A percentile compares a stretch with the other conserved stretches of the same genome.
Evolutionary conservation across 2,797 vertebrate species (phyloP).

Genomic region (Chaenodraco wilsoni): DNA sequence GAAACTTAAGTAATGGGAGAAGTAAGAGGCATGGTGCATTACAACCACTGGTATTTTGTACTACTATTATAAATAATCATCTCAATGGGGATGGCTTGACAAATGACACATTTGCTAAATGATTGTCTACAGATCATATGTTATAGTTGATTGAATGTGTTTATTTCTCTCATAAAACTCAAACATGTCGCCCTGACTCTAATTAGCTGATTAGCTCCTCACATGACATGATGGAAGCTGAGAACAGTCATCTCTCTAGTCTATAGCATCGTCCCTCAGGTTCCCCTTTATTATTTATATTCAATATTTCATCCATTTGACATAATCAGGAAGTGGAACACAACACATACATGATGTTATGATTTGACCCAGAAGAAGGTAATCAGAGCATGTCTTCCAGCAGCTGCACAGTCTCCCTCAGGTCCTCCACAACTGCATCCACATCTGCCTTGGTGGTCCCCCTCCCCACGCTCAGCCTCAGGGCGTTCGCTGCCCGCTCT

Average conservation of each 20-base stretch:
- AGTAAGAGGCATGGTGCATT: slow-evolving; percentile 53
- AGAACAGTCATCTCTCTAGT: slow-evolving; percentile 49
- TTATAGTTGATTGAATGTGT: slow-evolving; percentile 29
- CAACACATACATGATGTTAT: not conserved
- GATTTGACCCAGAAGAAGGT: not conserved
- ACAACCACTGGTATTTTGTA: slow-evolving; percentile 66
- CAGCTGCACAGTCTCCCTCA: slow-evolving; percentile 83
- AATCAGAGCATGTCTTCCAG: slow-evolving; percentile 79
- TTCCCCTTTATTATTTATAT: slow-evolving; percentile 63
- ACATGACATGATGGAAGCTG: slow-evolving; percentile 54
- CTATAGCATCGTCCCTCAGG: slow-evolving; percentile 47
- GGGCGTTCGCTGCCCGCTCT: slow-evolving; percentile 87
- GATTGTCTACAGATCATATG: slow-evolving; percentile 25
- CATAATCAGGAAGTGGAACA: slow-evolving; percentile 31
- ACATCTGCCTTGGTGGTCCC: slow-evolving; percentile 87
- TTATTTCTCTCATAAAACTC: slow-evolving; percentile 39
- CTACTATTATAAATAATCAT: slow-evolving; percentile 68
- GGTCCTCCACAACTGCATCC: slow-evolving; percentile 89
- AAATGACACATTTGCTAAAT: slow-evolving; percentile 24
- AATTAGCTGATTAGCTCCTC: slow-evolving; percentile 60
- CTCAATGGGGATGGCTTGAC: slow-evolving; percentile 17
- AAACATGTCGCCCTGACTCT: slow-evolving; percentile 12
- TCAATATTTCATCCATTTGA: slow-evolving; percentile 53
- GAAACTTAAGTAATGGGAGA: slow-evolving; percentile 82
- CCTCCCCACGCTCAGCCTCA: slow-evolving; percentile 92